phyloP scores from a whole-genome alignment of 2,888 invertebrate species.

The Drosophila maculinotata region DNA sequence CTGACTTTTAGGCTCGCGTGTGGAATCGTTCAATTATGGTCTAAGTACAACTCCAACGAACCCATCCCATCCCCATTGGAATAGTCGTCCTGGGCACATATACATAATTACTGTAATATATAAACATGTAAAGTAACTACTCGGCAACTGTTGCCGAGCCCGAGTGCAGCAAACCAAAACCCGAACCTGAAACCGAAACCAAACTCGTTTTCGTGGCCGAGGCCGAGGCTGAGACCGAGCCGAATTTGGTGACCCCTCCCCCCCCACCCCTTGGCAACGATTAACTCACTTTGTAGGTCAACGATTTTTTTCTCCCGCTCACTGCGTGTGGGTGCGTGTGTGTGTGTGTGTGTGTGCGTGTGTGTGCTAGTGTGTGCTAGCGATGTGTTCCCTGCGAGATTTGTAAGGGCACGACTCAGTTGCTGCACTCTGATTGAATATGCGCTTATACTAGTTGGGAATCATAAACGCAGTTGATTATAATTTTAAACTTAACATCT shows the following conservation, averaged over 20 bases:
- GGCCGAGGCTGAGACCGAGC: not conserved
- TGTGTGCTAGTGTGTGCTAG: not conserved
- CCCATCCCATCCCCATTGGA: conserved; percentile 3
- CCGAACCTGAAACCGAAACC: conserved; percentile 1
- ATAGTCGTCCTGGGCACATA: not conserved
- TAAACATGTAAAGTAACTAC: conserved; percentile 17
- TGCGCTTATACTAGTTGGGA: not conserved
- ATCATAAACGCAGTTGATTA: not conserved
- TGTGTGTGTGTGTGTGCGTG: not conserved
- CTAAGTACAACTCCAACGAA: conserved; percentile 3
- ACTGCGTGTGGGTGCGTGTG: not conserved
- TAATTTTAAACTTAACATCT: too few species aligned
- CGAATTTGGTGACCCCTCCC: conserved; percentile 4
- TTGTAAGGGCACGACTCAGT: not conserved
- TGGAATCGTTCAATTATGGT: conserved; percentile 18
- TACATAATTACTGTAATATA: conserved; percentile 10
- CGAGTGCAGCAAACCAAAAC: too few species aligned
- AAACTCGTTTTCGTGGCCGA: not conserved
- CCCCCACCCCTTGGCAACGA: conserved; percentile 39
- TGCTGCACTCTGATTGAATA: too few species aligned
- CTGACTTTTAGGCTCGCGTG: conserved; percentile 3
- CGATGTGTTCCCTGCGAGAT: conserved; percentile 6
- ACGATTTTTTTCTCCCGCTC: conserved; percentile 30
- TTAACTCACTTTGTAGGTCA: conserved; percentile 73
- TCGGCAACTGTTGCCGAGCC: conserved; percentile 7